Conservation (phyloP, 2,888 invertebrate species). For the Invenusta paracnida region DNA sequence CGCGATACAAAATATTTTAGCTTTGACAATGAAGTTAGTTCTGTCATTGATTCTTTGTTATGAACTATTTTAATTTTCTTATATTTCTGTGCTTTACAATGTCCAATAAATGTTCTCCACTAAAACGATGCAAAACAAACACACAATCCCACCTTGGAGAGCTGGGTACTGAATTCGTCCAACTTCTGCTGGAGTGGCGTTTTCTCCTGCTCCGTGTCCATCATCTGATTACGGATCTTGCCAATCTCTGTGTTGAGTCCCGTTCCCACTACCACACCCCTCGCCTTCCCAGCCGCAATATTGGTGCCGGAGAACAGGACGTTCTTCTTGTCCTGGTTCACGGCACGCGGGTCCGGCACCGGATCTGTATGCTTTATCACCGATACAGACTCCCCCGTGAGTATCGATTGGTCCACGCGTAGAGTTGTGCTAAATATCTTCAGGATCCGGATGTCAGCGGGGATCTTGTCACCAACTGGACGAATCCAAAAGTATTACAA, state of each 20-base stretch:
- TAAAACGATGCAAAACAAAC: no score
- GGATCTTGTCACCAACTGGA: slow-evolving; percentile 99
- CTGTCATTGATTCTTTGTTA: no score
- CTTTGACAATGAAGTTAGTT: no score
- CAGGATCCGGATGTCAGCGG: slow-evolving; percentile 91
- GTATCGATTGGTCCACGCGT: slow-evolving; percentile 97
- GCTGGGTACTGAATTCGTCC: slow-evolving; percentile 98
- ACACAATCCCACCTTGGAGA: no score
- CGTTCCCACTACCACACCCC: slow-evolving; percentile 95
- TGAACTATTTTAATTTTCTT: no score
- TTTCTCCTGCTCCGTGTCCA: slow-evolving; percentile 42
- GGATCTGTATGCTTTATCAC: slow-evolving; percentile 98
- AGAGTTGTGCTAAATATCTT: slow-evolving; percentile 96
- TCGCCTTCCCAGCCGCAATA: slow-evolving; percentile 96
- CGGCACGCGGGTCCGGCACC: slow-evolving; percentile 94
- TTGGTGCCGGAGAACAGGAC: slow-evolving; percentile 97
- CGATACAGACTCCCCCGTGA: slow-evolving; percentile 97
- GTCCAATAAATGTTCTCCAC: no score
- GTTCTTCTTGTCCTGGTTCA: slow-evolving; percentile 99
- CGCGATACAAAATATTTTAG: no score
- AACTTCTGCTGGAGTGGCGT: slow-evolving; percentile 99
- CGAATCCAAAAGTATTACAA: no score
- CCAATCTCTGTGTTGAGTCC: slow-evolving; percentile 65
- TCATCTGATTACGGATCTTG: slow-evolving; percentile 41
- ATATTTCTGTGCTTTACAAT: no score